Evolutionary conservation across 1,140 invertebrate genomes (phyloP), one percentile per base, ranked within the genome.

Genomic region (Saccostrea echinata): DNA sequence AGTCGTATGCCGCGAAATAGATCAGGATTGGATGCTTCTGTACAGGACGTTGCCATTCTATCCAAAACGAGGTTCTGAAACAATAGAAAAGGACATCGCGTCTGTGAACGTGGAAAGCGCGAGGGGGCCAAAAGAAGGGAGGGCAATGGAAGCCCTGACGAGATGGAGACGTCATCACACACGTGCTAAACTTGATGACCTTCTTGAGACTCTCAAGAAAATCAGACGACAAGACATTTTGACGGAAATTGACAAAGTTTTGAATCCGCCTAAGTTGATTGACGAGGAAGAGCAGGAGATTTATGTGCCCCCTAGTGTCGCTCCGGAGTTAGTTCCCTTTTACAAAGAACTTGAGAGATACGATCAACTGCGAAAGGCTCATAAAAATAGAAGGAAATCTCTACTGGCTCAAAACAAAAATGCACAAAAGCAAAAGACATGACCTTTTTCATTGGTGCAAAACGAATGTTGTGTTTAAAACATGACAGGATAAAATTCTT

Each of bases 1-100:
- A 52, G 81, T 91, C 21, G 88, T 93, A 24, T 82, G 89, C 76
- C 68, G 85, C 0, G 84, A 85, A 16, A 91, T 93, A 76, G 90
- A 91, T 30, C 85, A 90, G 35, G 93, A 93, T 55, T 93, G 93
- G 92, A 86, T 89, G 76, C 35, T 85, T 18, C 84, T 93, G 9
- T 93, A 93, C 85, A 88, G 90, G 8, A 88, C 87, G 33, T 85
- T 93, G 13, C 91, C 91, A n/a, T 93, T 93, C 89, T 61, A 89
- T 81, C 93, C 93, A 64, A 84, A 90, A 57, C 89, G 93, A 80
- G 93, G 93, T 51, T 87, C 86, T 6, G 84, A 90, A 27, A 93
- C 92, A 13, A 91, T 93, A 33, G 92, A 92, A 86, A 89, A 84
- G 18, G 93, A 93, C 90, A 92, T 93, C 64, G 55, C 86, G 11